A percentile compares a stretch with the other conserved stretches of the same genome.
Conservation (phyloP, 2,888 invertebrate genomes). For the Drosophila colorata region DNA sequence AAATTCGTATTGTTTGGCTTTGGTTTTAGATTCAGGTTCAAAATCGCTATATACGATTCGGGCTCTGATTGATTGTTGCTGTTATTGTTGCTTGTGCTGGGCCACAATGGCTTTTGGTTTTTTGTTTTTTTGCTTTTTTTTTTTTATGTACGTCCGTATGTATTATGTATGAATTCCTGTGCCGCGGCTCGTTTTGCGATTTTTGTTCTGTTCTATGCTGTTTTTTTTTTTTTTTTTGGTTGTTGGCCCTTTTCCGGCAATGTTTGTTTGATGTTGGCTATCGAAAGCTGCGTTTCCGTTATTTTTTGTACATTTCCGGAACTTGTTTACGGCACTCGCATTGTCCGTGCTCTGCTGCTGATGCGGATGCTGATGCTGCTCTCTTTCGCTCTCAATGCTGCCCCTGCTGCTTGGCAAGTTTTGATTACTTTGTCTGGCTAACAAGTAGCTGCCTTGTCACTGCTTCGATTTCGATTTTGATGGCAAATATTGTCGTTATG, state of each 20-base stretch:
- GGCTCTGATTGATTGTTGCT: constrained; percentile 46
- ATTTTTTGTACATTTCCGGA: constrained; percentile 42
- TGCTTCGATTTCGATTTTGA: constrained; percentile 33
- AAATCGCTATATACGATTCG: constrained; percentile 8
- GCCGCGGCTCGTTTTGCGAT: constrained; percentile 6
- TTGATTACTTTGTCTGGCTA: constrained; percentile 60
- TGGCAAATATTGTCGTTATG: constrained; percentile 60
- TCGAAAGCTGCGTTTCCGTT: constrained; percentile 36
- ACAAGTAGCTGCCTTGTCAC: constrained; percentile 51
- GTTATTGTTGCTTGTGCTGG: constrained; percentile 15
- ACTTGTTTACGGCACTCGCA: constrained; percentile 40
- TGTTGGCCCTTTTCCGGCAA: constrained; percentile 14
- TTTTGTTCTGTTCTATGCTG: background rate
- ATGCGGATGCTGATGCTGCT: too few species aligned
- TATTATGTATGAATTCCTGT: constrained; percentile 27
- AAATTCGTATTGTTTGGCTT: constrained; percentile 8
- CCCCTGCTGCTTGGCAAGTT: constrained; percentile 41
- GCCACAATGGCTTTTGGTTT: constrained; percentile 12
- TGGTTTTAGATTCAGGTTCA: constrained; percentile 11
- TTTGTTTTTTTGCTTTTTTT: too few species aligned
- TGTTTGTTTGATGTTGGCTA: constrained; percentile 39
- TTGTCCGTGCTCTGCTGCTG: constrained; percentile 10
- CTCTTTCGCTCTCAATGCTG: too few species aligned
- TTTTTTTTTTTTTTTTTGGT: constrained; percentile 5
- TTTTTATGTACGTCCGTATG: constrained; percentile 28